Percentiles rank a stretch among this genome's conserved stretches.
These are phyloP conservation scores for Psittacula derbiana DNA, from an alignment of 2,797 vertebrate genomes.

Conservation along the genomic window DNA sequence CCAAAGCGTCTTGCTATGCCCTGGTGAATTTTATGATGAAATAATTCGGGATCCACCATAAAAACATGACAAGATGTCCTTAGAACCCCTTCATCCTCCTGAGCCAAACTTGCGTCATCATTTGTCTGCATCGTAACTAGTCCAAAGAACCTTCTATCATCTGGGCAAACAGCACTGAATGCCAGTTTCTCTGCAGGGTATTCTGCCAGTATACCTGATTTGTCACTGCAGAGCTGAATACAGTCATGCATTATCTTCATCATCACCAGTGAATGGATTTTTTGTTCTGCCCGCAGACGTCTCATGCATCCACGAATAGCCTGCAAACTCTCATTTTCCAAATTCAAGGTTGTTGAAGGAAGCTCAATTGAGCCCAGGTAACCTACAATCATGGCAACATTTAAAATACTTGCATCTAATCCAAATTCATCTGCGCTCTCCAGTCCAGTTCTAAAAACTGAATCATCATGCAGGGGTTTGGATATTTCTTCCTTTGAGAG, in stretches of 20 bases:
- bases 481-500: conserved; percentile 86
- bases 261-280: conserved; percentile 92
- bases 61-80: conserved; percentile 98
- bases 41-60: conserved; percentile 95
- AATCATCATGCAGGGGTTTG: conserved; percentile 81
- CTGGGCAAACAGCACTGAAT: conserved; percentile 95
- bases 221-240: conserved; percentile 89
- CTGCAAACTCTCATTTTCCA: conserved; percentile 94
- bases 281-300: conserved; percentile 93
- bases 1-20: conserved; percentile 89
- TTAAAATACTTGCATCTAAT: conserved; percentile 89
- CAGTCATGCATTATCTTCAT: conserved; percentile 97
- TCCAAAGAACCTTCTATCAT: conserved; percentile 94
- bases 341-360: conserved; percentile 86
- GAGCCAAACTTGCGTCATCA: conserved; percentile 80
- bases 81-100: conserved; percentile 84
- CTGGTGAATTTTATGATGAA: conserved; percentile 91
- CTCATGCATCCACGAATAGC: conserved; percentile 97
- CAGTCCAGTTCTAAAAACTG: conserved; percentile 81
- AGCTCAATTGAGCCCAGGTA: conserved; percentile 98
- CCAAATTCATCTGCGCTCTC: conserved; percentile 79
- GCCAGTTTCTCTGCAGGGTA: conserved; percentile 97
- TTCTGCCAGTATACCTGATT: conserved; percentile 84
- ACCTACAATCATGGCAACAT: conserved; percentile 96
- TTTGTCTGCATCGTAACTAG: conserved; percentile 94